Percentiles rank a stretch among this genome's conserved stretches.
Evolutionary conservation across 2,113 vertebrate genomes (phyloP).

Genomic region (Camelus dromedarius): DNA sequence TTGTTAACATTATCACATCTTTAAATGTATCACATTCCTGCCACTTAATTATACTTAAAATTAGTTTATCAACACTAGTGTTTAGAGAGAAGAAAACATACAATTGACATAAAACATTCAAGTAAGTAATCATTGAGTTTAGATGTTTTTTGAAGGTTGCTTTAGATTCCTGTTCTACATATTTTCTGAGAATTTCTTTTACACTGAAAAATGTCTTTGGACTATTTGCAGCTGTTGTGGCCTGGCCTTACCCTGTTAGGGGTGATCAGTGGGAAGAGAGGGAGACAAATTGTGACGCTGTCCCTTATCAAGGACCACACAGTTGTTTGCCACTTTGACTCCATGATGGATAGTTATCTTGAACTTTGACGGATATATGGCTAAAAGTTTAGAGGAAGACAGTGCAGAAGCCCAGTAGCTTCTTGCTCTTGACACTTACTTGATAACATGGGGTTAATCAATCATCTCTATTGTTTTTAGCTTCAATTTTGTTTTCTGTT

Average conservation of each 20-base stretch:
- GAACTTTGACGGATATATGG: constrained; percentile 94
- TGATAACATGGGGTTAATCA: constrained; percentile 95
- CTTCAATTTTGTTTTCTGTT: constrained; percentile 87
- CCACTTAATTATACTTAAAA: constrained; percentile 4
- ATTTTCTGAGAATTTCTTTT: constrained; percentile 79
- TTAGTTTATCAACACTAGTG: neutral
- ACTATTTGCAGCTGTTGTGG: constrained; percentile 85
- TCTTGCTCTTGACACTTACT: constrained; percentile 93
- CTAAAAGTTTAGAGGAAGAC: constrained; percentile 89
- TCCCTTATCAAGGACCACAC: constrained; percentile 97
- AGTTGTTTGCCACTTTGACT: constrained; percentile 95
- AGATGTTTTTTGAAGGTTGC: constrained; percentile 46
- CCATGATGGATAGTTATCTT: constrained; percentile 97
- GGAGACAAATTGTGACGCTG: constrained; percentile 96
- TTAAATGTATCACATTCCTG: neutral
- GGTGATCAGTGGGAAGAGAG: constrained; percentile 93
- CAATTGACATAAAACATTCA: neutral
- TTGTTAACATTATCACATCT: neutral
- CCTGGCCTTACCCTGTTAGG: constrained; percentile 89
- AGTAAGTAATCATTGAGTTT: constrained; percentile 29
- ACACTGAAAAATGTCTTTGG: constrained; percentile 76
- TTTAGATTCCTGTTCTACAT: constrained; percentile 81
- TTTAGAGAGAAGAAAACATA: constrained; percentile 28
- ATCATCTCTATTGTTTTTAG: constrained; percentile 89
- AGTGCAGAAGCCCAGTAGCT: constrained; percentile 91